These are phyloP conservation scores for Charanyca ferruginea DNA, from an alignment of 2,888 invertebrate genomes.

Conservation along the genomic window DNA sequence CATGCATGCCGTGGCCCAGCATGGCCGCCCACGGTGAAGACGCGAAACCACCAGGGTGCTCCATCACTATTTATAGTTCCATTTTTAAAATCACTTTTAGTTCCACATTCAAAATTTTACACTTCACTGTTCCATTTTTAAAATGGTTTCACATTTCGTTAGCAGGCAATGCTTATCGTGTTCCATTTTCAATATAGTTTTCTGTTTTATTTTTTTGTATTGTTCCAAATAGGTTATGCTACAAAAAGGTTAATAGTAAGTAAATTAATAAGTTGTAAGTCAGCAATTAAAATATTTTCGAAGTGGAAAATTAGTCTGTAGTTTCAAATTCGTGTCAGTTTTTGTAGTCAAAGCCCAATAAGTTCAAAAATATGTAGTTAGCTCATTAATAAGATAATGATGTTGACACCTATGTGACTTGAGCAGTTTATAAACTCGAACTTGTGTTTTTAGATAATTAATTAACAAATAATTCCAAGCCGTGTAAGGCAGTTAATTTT, in stretches of 20 bases:
- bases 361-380: constrained; percentile 32
- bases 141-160: constrained; percentile 24
- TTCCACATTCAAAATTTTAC: constrained; percentile 56
- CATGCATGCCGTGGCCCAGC: constrained; percentile 92
- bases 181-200: constrained; percentile 54
- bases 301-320: constrained; percentile 38
- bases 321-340: constrained; percentile 30
- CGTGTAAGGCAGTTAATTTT: not conserved
- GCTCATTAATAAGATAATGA: constrained; percentile 35
- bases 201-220: constrained; percentile 18
- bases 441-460: not conserved
- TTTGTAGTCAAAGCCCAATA: constrained; percentile 16
- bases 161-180: constrained; percentile 3
- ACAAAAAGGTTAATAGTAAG: not conserved
- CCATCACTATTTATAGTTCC: constrained; percentile 88
- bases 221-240: constrained; percentile 7
- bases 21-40: constrained; percentile 95
- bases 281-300: constrained; percentile 41
- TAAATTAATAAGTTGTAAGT: constrained; percentile 18
- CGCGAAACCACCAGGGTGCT: constrained; percentile 95
- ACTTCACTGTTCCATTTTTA: constrained; percentile 61
- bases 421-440: constrained; percentile 20
- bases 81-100: constrained; percentile 63
- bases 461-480: not conserved
- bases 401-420: constrained; percentile 7